Evolutionary conservation across 2,113 vertebrate genomes (phyloP).

Genomic region (Pica pica): DNA sequence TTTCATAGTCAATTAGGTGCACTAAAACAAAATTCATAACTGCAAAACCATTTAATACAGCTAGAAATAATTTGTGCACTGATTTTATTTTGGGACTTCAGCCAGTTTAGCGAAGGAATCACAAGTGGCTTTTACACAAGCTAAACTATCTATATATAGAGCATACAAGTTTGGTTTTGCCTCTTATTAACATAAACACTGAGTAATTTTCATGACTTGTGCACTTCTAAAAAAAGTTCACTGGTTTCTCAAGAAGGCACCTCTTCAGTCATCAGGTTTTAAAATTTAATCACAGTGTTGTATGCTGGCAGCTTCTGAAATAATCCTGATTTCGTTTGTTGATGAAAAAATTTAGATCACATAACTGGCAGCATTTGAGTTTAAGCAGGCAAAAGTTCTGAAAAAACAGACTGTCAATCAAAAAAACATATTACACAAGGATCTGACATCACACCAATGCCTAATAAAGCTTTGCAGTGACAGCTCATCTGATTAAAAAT

Average conservation of each 20-base stretch:
- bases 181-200: slow-evolving; percentile 15
- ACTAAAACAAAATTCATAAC: neutral
- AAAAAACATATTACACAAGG: neutral
- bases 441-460: slow-evolving; percentile 24
- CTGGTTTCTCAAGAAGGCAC: neutral
- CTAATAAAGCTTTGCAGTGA: slow-evolving; percentile 35
- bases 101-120: neutral
- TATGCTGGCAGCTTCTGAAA: slow-evolving; percentile 14
- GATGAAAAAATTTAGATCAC: slow-evolving; percentile 8
- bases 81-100: neutral
- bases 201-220: slow-evolving; percentile 20
- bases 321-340: neutral
- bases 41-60: neutral
- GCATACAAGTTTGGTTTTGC: neutral
- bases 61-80: neutral
- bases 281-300: neutral
- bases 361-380: neutral
- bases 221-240: slow-evolving; percentile 17
- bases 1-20: neutral
- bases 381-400: slow-evolving; percentile 31
- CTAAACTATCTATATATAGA: slow-evolving; percentile 9
- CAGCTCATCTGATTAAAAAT: slow-evolving; percentile 38
- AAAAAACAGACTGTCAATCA: slow-evolving; percentile 25
- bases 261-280: slow-evolving; percentile 24
- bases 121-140: neutral